Base-by-base conservation (phyloP, 2,888 invertebrate species). In the Dioctria linearis region DNA sequence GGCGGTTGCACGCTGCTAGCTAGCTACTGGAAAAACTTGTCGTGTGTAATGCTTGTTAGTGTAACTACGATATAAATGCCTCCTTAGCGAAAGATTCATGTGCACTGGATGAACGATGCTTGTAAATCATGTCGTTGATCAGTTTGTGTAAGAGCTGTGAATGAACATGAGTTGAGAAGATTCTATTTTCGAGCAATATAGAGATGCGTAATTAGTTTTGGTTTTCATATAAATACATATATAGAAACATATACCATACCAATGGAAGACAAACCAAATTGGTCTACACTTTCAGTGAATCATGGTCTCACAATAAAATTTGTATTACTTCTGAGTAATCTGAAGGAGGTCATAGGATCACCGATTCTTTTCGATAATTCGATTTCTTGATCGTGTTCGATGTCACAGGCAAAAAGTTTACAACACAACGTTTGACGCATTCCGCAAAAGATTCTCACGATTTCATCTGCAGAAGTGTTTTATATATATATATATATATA, bases 391-490 rank as follows among this genome's bases (percentile, higher is more conserved):
- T 67, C 79, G 67, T 79, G 79, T 79, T 69, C 79, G 13, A 57
- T 13, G 79, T 69, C 79, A 67, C 57, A 11, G 59, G 57, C 42
- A 79, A 79, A 79, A 79, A 59, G 67, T 67, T 67, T 78, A 79
- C 79, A 79, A 69, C 79, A 57, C 25, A 54, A 40, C 67, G 57
- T 67, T 69, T 79, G 57, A 59, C 57, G 67, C 59, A 79, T 82
- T 80, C 80, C 80, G 73, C 65, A 63, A 76, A 80, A 61, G 57
- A 79, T 82, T 82, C 82, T 82, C 82, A 82, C 82, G 82, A 71
- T 67, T 78, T n/a, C 51, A 51, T 43, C 69, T 75, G 9, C n/a
- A 4, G 39, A 3, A 6, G 39, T 71, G 54, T 25, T 54, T 49
- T 54, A 3, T 51, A 6, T 39, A 37, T 40, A 54, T 54, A 67